These are phyloP conservation scores for Spicauda simplicius DNA, from an alignment of 2,888 invertebrate genomes.

Conservation along the genomic window DNA sequence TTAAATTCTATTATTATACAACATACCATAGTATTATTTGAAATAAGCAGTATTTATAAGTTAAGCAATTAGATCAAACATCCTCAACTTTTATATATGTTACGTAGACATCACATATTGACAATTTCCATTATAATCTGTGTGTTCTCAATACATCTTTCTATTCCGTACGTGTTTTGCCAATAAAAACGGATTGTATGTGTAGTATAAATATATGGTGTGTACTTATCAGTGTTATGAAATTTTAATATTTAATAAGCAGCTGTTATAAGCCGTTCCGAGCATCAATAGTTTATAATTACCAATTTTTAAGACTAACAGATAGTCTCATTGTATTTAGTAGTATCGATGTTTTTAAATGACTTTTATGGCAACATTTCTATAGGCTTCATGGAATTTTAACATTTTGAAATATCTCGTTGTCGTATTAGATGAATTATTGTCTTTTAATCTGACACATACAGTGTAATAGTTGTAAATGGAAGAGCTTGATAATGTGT, in stretches of 20 bases:
- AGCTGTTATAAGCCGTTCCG: background rate
- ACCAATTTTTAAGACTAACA: background rate
- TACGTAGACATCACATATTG: background rate
- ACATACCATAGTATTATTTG: background rate
- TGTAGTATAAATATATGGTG: background rate
- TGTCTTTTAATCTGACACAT: background rate
- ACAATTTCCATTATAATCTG: background rate
- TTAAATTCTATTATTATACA: background rate
- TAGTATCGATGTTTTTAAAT: conserved; percentile 1
- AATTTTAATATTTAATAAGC: background rate
- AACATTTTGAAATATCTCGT: background rate
- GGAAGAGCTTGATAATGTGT: conserved; percentile 2
- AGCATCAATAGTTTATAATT: background rate
- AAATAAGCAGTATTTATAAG: background rate
- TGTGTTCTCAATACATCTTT: background rate
- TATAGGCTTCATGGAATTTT: background rate
- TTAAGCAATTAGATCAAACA: background rate
- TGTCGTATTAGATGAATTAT: conserved; percentile 3
- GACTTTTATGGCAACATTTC: background rate
- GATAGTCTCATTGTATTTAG: background rate
- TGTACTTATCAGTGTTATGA: background rate
- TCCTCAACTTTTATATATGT: background rate
- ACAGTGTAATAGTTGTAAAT: background rate
- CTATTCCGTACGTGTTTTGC: background rate
- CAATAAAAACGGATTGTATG: background rate